Conservation (phyloP, 2,888 invertebrate genomes). For the Drosophila siamana region DNA sequence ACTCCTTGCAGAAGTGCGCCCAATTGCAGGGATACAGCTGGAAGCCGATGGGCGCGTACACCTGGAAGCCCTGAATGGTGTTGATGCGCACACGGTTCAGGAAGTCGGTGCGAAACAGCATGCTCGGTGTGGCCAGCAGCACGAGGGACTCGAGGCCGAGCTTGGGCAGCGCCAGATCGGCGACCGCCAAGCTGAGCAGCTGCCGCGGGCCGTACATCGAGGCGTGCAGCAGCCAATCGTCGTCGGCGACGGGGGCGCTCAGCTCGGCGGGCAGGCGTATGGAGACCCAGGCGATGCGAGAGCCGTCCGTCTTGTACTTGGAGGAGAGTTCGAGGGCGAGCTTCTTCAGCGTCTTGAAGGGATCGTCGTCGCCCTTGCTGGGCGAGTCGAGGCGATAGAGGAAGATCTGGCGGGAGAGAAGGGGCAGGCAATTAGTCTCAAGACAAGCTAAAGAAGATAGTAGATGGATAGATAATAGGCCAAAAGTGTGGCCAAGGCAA, state of each 20-base stretch:
- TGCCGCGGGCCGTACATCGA: constrained; percentile 84
- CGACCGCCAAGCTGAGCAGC: constrained; percentile 86
- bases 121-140: constrained; percentile 88
- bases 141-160: constrained; percentile 91
- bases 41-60: constrained; percentile 96
- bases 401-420: constrained; percentile 87
- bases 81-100: constrained; percentile 98
- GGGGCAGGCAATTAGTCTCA: neutral
- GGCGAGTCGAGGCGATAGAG: constrained; percentile 88
- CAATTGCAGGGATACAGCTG: constrained; percentile 90
- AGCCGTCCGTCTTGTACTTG: constrained; percentile 89
- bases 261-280: constrained; percentile 87
- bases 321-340: constrained; percentile 88
- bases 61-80: constrained; percentile 94
- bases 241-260: constrained; percentile 60
- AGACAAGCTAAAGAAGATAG: no score
- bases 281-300: constrained; percentile 90
- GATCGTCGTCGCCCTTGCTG: constrained; percentile 88
- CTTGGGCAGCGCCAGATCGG: constrained; percentile 90
- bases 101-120: constrained; percentile 92
- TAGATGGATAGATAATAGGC: no score
- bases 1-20: constrained; percentile 88
- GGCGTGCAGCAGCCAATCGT: constrained; percentile 82
- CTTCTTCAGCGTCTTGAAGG: constrained; percentile 88
- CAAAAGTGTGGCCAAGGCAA: no score